These are phyloP conservation scores for Upupa epops DNA, from an alignment of 2,113 vertebrate genomes.

Conservation along the genomic window DNA sequence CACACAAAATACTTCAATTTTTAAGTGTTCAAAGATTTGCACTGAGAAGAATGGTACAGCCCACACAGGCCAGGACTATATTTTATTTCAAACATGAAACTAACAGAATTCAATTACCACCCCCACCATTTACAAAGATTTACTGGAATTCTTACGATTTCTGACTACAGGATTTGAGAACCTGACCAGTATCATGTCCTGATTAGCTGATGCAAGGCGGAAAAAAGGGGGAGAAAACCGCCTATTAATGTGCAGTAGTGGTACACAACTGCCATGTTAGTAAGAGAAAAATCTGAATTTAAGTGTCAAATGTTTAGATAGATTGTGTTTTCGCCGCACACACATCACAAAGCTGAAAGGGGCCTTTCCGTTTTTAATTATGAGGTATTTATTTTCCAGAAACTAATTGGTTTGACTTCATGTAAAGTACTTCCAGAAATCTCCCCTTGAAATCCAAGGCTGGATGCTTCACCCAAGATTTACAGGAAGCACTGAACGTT, in stretches of 20 bases:
- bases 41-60: not conserved
- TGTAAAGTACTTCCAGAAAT: not conserved
- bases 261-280: not conserved
- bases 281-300: not conserved
- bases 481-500: not conserved
- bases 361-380: not conserved
- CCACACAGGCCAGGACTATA: not conserved
- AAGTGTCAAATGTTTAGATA: not conserved
- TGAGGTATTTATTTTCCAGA: not conserved
- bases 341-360: not conserved
- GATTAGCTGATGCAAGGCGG: not conserved
- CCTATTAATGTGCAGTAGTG: not conserved
- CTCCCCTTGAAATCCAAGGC: not conserved
- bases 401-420: not conserved
- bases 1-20: conserved; percentile 76
- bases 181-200: not conserved
- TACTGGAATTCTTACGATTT: not conserved
- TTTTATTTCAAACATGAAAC: conserved; percentile 29
- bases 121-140: conserved; percentile 2
- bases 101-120: not conserved
- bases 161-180: conserved; percentile 8
- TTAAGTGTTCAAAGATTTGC: conserved; percentile 75
- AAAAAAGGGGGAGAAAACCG: not conserved
- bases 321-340: not conserved
- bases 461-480: not conserved